Base-by-base conservation (phyloP, 1,140 invertebrate genomes). In the Rhopalosiphum padi region DNA sequence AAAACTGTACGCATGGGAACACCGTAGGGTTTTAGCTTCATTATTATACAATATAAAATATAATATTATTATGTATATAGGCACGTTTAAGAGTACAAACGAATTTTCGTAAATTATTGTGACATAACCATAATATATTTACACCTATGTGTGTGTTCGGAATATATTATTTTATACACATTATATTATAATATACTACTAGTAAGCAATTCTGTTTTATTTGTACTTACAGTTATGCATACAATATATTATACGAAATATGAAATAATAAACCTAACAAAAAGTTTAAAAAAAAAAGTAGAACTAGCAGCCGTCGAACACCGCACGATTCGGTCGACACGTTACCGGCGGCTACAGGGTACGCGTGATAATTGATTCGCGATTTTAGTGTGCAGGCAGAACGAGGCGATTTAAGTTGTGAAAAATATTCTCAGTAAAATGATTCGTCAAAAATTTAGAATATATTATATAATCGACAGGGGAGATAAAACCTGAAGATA, bases 41-140 rank as follows among this genome's bases (percentile, higher is more conserved):
- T 85, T 88, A 88, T 48, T 77, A 77, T 35, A 77, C 60, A 77
- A 77, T 77, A 35, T 77, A 18, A 77, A 77, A 77, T 77, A 35
- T 77, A 18, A 77, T n/a, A 60, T 68, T n/a, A 77, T 77, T 77
- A n/a, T 77, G 5, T n/a, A 68, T 1, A 68, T 68, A 68, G 60
- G 15, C 15, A 35, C 7, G 30, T 88, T 53, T 51, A 88, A 35
- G 48, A 53, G n/a, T 7, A 21, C 87, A n/a, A 87, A 88, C 87
- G 0, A 30, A 88, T 88, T 51, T 88, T 35, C n/a, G n/a, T 53
- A 53, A 86, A 88, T 51, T 48, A 53, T 53, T 88, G n/a, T 86
- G 25, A 46, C 25, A 43, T 11, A 46, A 86, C 43, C 23, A 41
- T 86, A 41, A 46, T 30, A 86, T 48, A 30, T 21, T 60, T n/a